Conservation (phyloP, 2,113 vertebrate genomes). For the Machaerirhynchus nigripectus region DNA sequence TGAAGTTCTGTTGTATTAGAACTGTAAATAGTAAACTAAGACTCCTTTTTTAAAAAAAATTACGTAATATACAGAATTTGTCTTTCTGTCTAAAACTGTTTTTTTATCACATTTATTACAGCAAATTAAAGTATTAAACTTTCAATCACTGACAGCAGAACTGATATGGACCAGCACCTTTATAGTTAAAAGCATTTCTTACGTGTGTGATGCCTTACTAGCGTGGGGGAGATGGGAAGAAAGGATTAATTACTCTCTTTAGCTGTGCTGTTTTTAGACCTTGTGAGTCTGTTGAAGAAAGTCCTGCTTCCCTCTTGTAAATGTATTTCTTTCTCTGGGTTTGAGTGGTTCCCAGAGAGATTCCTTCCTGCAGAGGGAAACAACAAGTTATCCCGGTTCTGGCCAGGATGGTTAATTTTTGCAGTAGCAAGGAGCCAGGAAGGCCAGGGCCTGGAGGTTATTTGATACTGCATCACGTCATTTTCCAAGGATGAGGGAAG, state of each 20-base stretch:
- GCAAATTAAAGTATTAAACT: background rate
- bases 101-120: background rate
- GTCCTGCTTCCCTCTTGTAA: background rate
- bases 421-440: accelerated
- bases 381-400: background rate
- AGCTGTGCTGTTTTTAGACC: background rate
- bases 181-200: background rate
- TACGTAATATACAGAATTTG: background rate
- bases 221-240: background rate
- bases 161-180: background rate
- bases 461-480: accelerated
- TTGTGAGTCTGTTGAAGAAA: background rate
- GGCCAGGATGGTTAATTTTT: background rate
- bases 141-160: background rate
- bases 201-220: background rate
- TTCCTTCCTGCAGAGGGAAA: background rate
- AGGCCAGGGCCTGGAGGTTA: background rate
- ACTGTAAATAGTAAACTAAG: background rate
- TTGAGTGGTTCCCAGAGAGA: background rate
- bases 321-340: background rate
- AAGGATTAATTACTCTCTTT: background rate
- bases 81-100: background rate
- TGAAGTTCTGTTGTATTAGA: background rate
- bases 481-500: background rate
- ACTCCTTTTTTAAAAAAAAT: background rate